Evolutionary conservation across 2,888 invertebrate species (phyloP), one percentile per base, ranked within the genome.

Genomic region (Bellardia bayeri): DNA sequence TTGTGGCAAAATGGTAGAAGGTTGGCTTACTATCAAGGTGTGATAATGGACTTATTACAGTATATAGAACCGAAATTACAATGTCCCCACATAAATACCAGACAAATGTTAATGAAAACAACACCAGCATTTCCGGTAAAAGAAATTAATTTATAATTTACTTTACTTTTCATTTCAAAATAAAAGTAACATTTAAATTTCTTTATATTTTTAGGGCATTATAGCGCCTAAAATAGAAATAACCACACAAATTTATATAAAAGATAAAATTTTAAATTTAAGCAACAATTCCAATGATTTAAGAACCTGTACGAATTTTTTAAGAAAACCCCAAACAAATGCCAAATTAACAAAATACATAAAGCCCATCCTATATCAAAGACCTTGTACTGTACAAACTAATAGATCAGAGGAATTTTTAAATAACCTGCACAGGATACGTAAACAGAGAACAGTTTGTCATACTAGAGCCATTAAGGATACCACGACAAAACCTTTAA

Each of bases 1-100:
- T 87, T 94, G 3, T 94, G 93, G 93, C 93, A 94, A 88, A 93
- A 92, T 89, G 93, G 94, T 7, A 90, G 93, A 6, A 90, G 94
- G 14, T 88, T 94, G 75, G 93, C 93, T 11, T 91, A 93, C 82
- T 94, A 91, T 82, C 71, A 91, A 13, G 93, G 93, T 2, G 90
- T 90, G 33, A 75, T 93, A n/a, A 90, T 91, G 49, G 91, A 92
- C 84, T 89, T 93, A 2, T 90, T 93, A 90, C 91, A 91, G 37
- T 90, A 91, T 3, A 74, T 90, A 1, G 89, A 91, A 40, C 90
- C 90, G 0, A 91, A 90, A 8, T 63, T 91, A 0, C 90, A 89
- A 8, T 93, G 93, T 76, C 90, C 87, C 2, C 93, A 93, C 85
- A 90, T 90, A 71, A 89, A 90, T 13, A 92, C 91, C 33, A 91